Evolutionary conservation across 2,797 vertebrate species (phyloP), one percentile per base, ranked within the genome.

Genomic region (Rhabdophis nuchalis): DNA sequence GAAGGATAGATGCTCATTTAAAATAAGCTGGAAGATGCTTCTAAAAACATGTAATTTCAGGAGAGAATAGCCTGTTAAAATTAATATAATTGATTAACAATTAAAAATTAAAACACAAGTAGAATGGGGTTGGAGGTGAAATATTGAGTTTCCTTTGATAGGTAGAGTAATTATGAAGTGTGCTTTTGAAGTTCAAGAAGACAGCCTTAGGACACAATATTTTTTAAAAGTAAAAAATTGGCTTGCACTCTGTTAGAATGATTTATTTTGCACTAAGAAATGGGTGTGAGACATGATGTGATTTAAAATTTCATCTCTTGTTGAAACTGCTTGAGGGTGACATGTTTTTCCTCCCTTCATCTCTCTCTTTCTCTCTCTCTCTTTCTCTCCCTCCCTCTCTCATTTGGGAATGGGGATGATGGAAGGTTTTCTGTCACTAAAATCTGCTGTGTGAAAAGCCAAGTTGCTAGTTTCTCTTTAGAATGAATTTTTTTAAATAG

Each of bases 281-380:
- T 98, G 97, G 97, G 98, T 98, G 97, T 97, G 98, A 98, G 98
- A 98, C 98, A 99, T 98, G 97, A 98, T 98, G 98, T 99, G 98
- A 98, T 99, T 99, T 99, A 98, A 99, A 98, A 98, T 99, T 98
- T 98, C 96, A 98, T 98, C 98, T 98, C 97, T 97, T 98, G 98
- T 98, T 98, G 97, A 97, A 98, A 97, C 94, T 95, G 97, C 97
- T 98, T 94, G 94, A 97, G 97, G 97, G 97, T 96, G 97, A 97
- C 97, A 97, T 95, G 0, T 94, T 97, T 96, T 95, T 95, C 93
- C 91, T 46, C 27, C 91, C 90, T 91, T 46, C 29, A 20, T 96
- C 96, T 95, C 95, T 93, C 92, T 41, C 14, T 91, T 89, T 96
- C 96, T 95, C 95, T 93, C 92, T 32, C 14, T 91, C 90, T 96